These are phyloP conservation scores for Enhydra lutris DNA, from an alignment of 2,113 vertebrate species.

Conservation along the genomic window DNA sequence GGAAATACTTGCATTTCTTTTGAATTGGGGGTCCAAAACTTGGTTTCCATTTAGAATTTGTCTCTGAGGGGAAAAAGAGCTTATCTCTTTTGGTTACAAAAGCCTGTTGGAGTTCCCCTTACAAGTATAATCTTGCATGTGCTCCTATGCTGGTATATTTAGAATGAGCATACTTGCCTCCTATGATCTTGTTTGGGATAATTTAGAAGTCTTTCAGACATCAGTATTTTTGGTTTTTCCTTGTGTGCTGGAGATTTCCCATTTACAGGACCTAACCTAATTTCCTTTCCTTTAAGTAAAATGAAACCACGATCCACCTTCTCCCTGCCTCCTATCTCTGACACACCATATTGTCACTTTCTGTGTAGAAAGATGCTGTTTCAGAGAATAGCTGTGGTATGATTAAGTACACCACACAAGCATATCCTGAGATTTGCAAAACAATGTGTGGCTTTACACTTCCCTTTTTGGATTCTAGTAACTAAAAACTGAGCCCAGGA, in stretches of 20 bases:
- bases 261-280: neutral
- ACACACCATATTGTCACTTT: conserved; percentile 33
- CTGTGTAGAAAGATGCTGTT: conserved; percentile 45
- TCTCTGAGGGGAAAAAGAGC: neutral
- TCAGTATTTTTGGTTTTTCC: neutral
- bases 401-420: neutral
- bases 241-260: conserved; percentile 15
- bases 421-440: conserved; percentile 49
- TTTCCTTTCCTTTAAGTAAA: conserved; percentile 58
- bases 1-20: conserved; percentile 24
- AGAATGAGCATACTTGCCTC: neutral
- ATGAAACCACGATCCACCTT: conserved; percentile 46
- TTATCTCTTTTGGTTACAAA: neutral
- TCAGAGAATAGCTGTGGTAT: conserved; percentile 33
- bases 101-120: neutral
- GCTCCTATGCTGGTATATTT: neutral
- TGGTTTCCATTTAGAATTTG: conserved; percentile 16
- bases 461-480: conserved; percentile 61
- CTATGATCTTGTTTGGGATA: neutral
- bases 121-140: neutral
- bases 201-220: conserved; percentile 13
- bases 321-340: neutral
- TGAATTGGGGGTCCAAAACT: neutral
- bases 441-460: conserved; percentile 49
- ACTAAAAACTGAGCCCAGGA: conserved; percentile 10